These are phyloP conservation scores for Epinephelus malabaricus DNA, from an alignment of 2,797 vertebrate genomes.

Conservation along the genomic window DNA sequence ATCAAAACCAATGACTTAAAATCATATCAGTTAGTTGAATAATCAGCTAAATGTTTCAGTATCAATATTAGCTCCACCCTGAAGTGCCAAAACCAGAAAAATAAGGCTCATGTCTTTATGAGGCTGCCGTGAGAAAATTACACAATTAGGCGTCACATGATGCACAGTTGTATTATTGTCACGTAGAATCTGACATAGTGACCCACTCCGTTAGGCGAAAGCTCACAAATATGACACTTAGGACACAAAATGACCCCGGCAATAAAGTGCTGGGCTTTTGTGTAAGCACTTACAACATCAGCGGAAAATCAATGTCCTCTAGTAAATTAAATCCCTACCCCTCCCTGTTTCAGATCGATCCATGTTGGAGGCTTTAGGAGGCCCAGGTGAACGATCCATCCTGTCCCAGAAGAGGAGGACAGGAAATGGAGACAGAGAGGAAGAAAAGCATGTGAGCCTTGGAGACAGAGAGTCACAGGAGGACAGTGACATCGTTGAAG, in stretches of 20 bases:
- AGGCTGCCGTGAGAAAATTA: background rate
- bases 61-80: background rate
- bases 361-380: slow-evolving; percentile 81
- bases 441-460: slow-evolving; percentile 44
- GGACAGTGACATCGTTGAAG: slow-evolving; percentile 32
- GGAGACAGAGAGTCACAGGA: slow-evolving; percentile 65
- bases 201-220: background rate
- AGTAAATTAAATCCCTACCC: slow-evolving; percentile 48
- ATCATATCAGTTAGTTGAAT: background rate
- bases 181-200: background rate
- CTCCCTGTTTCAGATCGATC: slow-evolving; percentile 79
- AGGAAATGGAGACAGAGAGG: slow-evolving; percentile 42
- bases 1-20: background rate
- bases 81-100: background rate
- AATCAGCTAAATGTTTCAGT: background rate
- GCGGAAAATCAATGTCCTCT: slow-evolving; percentile 65
- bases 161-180: background rate
- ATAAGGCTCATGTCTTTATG: background rate
- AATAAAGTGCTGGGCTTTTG: slow-evolving; percentile 27
- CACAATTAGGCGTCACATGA: background rate
- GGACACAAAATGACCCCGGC: background rate
- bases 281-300: slow-evolving; percentile 30
- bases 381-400: slow-evolving; percentile 78
- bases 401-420: slow-evolving; percentile 66
- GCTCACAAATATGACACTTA: background rate